phyloP scores from a whole-genome alignment of 1,140 invertebrate species.

The Drosophila rufa region DNA sequence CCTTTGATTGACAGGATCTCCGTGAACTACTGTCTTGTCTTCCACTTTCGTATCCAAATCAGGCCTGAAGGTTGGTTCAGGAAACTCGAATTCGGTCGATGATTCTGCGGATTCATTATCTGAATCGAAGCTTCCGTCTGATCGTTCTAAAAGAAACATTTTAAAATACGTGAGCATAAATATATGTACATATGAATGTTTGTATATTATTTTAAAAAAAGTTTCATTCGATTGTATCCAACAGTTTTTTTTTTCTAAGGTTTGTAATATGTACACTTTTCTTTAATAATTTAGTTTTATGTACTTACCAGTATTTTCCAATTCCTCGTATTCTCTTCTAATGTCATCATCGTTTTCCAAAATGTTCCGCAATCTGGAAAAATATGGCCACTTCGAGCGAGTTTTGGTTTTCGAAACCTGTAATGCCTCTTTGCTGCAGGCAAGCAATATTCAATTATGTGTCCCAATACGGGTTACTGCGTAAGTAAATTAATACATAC shows the following conservation, averaged over 20 bases:
- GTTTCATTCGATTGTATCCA: too few relatives aligned
- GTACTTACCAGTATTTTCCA: not conserved
- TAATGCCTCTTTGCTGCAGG: not conserved
- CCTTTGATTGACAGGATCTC: too few relatives aligned
- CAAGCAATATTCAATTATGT: too few relatives aligned
- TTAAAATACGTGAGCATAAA: too few relatives aligned
- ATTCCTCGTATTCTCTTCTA: not conserved
- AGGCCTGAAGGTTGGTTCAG: not conserved
- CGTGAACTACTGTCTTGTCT: too few relatives aligned
- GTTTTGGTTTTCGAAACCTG: not conserved
- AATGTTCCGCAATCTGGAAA: not conserved
- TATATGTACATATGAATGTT: too few relatives aligned
- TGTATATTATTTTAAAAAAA: too few relatives aligned
- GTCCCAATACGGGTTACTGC: too few relatives aligned
- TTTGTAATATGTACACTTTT: too few relatives aligned
- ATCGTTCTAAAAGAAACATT: too few relatives aligned
- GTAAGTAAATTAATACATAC: not conserved
- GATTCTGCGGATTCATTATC: not conserved
- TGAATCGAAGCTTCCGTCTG: not conserved
- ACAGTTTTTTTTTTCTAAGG: too few relatives aligned
- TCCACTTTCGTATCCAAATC: not conserved
- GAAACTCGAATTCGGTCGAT: constrained; percentile 1
- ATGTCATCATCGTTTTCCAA: not conserved
- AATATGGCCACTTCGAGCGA: not conserved
- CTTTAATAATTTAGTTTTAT: not conserved